A percentile compares a stretch with the other conserved stretches of the same genome.
phyloP scores from a whole-genome alignment of 2,888 invertebrate species.

The Cactoblastis cactorum region DNA sequence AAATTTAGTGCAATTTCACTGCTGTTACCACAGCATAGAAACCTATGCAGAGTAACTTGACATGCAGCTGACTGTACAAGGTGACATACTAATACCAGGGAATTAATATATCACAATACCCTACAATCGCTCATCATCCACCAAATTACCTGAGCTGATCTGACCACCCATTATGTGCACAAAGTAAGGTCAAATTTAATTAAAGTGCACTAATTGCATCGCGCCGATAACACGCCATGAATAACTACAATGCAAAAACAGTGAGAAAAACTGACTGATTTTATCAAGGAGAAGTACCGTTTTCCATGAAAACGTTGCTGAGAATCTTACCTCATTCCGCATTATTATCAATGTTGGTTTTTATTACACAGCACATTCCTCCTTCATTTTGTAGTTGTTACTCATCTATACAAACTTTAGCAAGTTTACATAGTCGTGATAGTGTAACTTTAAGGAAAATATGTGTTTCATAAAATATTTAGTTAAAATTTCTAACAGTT shows the following conservation, averaged over 20 bases:
- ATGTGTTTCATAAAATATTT: not conserved
- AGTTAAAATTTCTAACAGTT: not conserved
- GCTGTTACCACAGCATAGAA: too few species aligned
- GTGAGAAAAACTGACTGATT: conserved; percentile 5
- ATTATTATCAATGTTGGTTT: conserved; percentile 10
- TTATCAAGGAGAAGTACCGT: conserved; percentile 14
- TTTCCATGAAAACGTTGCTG: conserved; percentile 9
- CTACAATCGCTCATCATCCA: not conserved
- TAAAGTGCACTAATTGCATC: conserved; percentile 8
- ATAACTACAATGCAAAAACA: conserved; percentile 16
- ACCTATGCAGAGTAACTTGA: too few species aligned
- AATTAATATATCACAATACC: not conserved
- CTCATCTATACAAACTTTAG: not conserved
- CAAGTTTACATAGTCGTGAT: not conserved
- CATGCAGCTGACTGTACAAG: too few species aligned
- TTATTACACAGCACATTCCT: conserved; percentile 13
- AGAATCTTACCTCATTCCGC: conserved; percentile 13
- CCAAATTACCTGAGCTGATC: not conserved
- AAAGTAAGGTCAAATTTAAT: conserved; percentile 10
- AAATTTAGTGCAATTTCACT: too few species aligned
- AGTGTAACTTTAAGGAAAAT: not conserved
- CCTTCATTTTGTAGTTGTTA: not conserved
- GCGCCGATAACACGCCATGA: conserved; percentile 16
- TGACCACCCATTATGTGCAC: not conserved
- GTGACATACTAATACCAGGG: not conserved